Base-by-base conservation (phyloP, 2,797 vertebrate species). In the Cheirogaleus major region DNA sequence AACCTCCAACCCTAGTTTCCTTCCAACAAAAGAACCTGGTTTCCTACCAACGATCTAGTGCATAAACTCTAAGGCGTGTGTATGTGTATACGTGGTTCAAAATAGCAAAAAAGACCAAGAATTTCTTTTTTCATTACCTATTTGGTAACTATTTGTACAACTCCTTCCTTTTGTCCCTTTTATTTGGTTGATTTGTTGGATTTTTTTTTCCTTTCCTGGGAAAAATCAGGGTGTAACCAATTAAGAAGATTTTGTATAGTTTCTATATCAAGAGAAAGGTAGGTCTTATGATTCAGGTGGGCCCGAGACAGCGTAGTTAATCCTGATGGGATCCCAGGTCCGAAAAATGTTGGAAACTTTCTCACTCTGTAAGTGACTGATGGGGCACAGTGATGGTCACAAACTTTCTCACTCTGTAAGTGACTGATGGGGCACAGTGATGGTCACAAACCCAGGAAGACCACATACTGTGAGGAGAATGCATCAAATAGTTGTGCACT, bases 11-110 rank as follows among this genome's bases (percentile, higher is more conserved):
- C 12, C 55, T 35, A 72, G 45, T 59, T 87, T 93, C 61, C 78
- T 95, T 90, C 92, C 88, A 96, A 90, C 57, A 92, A 75, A 97
- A 79, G 79, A 80, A 89, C 63, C 70, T 89, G 61, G 78, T 89
- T 95, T 92, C 79, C 82, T 80, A 76, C 73, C 38, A 59, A 84
- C 8, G 48, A 17, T 91, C 11, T 9, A 95, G 65, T n/a, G 25
- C 61, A 41, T 25, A n/a, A 89, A 81, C 75, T 93, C 35, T 22
- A 65, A 88, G 14, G 52, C 0, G 12, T 23, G 14, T n/a, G 18
- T 38, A 55, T 72, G 55, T 88, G 52, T 35, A 22, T 75, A 11
- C 50, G 7, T 72, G 48, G 20, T 4, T 69, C 41, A 81, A 88
- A 70, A 72, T 8, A 87, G 63, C 32, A 89, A 73, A 86, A 76